Evolutionary conservation across 1,140 invertebrate genomes (phyloP).

Genomic region (Drosophila repletoides): DNA sequence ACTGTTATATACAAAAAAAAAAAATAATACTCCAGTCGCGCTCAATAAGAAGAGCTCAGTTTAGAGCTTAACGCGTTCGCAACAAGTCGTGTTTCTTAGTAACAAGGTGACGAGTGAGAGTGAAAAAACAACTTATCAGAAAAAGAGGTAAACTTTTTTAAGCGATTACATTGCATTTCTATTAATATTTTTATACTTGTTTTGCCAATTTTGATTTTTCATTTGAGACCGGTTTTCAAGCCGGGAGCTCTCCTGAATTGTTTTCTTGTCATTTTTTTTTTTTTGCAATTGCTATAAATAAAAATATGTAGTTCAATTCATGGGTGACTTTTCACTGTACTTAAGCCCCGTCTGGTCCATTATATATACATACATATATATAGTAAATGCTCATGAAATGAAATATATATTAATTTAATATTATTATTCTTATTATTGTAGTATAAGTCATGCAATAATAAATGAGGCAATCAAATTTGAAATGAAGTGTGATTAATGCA

Average conservation of each 20-base stretch:
- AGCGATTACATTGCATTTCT: background rate
- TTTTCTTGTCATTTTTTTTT: background rate
- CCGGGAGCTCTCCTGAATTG: background rate
- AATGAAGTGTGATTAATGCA: constrained; percentile 4
- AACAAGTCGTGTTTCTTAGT: background rate
- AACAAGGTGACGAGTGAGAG: background rate
- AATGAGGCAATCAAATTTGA: constrained; percentile 20
- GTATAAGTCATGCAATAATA: constrained; percentile 12
- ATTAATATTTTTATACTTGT: background rate
- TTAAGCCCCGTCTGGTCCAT: background rate
- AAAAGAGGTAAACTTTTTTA: constrained; percentile 9
- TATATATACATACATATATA: background rate
- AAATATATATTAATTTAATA: background rate
- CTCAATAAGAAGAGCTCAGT: constrained; percentile 13
- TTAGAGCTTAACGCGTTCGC: background rate
- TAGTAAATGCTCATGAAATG: constrained; percentile 14
- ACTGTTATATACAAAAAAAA: no score
- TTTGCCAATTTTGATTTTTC: background rate
- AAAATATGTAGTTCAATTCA: background rate
- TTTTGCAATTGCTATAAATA: constrained; percentile 12
- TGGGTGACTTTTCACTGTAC: background rate
- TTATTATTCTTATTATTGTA: constrained; percentile 5
- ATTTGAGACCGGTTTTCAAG: background rate
- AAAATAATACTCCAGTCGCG: constrained; percentile 24
- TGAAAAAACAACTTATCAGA: constrained; percentile 8